Conservation (phyloP, 1,140 invertebrate species). For the Frieseomelitta varia region DNA sequence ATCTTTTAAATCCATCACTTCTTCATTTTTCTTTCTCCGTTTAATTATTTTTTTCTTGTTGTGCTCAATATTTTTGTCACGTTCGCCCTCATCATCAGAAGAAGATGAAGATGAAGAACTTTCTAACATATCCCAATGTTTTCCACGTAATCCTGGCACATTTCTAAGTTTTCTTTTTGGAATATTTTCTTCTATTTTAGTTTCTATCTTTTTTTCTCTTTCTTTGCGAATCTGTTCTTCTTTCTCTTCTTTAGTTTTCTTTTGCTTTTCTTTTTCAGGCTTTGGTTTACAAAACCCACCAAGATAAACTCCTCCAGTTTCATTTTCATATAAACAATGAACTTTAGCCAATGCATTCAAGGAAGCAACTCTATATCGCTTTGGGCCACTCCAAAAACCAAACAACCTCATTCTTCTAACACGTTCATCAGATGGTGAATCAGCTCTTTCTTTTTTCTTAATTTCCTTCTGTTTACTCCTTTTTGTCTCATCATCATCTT, state of each 20-base stretch:
- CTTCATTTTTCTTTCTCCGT: slow-evolving; percentile 84
- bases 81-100: slow-evolving; percentile 81
- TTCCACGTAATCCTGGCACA: slow-evolving; percentile 89
- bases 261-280: slow-evolving; percentile 76
- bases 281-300: slow-evolving; percentile 82
- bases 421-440: slow-evolving; percentile 76
- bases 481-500: slow-evolving; percentile 64
- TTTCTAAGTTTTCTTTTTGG: slow-evolving; percentile 86
- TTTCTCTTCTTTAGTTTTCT: slow-evolving; percentile 69
- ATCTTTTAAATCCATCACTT: slow-evolving; percentile 92
- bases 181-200: slow-evolving; percentile 65
- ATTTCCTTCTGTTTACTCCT: slow-evolving; percentile 60
- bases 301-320: slow-evolving; percentile 87
- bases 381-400: slow-evolving; percentile 87
- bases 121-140: slow-evolving; percentile 91
- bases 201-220: slow-evolving; percentile 73
- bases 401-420: slow-evolving; percentile 81
- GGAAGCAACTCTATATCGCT: slow-evolving; percentile 92
- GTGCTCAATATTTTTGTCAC: slow-evolving; percentile 78
- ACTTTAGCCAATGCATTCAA: slow-evolving; percentile 95
- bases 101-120: slow-evolving; percentile 83
- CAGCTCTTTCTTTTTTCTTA: slow-evolving; percentile 67
- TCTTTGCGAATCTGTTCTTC: slow-evolving; percentile 57
- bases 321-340: slow-evolving; percentile 95
- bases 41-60: slow-evolving; percentile 75